These are phyloP conservation scores for Brachylomia viminalis DNA, from an alignment of 2,888 invertebrate species.

Conservation along the genomic window DNA sequence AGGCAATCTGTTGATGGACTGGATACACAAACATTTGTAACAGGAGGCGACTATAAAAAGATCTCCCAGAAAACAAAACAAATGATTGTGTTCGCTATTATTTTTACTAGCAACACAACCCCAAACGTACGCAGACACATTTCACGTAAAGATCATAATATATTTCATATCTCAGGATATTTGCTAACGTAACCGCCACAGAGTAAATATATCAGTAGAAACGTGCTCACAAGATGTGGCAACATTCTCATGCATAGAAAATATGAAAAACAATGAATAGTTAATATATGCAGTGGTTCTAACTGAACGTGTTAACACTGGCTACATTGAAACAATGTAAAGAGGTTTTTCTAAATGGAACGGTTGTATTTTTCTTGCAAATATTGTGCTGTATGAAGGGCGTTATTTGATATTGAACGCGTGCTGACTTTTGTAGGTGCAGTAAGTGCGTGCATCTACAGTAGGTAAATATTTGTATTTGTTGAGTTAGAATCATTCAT, in stretches of 20 bases:
- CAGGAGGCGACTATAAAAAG: background rate
- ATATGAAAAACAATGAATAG: constrained; percentile 66
- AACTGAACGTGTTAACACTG: constrained; percentile 45
- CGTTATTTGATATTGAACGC: background rate
- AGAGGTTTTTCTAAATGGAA: constrained; percentile 18
- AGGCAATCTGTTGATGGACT: background rate
- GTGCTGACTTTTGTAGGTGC: background rate
- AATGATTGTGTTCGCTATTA: constrained; percentile 22
- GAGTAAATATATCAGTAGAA: constrained; percentile 63
- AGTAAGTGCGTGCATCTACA: background rate
- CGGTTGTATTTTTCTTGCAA: constrained; percentile 32
- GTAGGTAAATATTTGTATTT: background rate
- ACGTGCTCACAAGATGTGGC: constrained; percentile 50
- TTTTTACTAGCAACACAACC: constrained; percentile 41
- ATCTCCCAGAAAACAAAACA: constrained; percentile 23
- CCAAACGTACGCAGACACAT: constrained; percentile 40
- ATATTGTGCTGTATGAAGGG: constrained; percentile 7
- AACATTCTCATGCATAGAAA: constrained; percentile 66
- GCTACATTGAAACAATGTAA: constrained; percentile 47
- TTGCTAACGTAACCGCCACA: constrained; percentile 43
- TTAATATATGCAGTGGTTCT: constrained; percentile 60
- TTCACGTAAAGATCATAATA: constrained; percentile 57
- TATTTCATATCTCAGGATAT: constrained; percentile 55
- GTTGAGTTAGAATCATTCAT: background rate
- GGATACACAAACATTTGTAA: background rate